Evolutionary conservation across 2,888 invertebrate genomes (phyloP).

Genomic region (Acronicta aceris): DNA sequence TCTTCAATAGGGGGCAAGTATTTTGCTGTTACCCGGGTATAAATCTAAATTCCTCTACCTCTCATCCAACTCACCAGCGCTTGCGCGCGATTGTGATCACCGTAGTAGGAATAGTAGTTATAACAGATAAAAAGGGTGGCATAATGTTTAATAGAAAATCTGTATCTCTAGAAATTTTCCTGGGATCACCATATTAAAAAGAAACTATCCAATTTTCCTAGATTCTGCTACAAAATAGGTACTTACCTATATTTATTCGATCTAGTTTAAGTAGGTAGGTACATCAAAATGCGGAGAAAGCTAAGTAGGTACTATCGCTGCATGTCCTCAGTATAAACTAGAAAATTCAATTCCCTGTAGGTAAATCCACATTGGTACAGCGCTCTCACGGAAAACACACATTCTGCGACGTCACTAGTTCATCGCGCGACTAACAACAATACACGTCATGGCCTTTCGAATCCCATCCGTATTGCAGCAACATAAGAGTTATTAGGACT

Average conservation of each 20-base stretch:
- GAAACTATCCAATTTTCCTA: too few relatives aligned
- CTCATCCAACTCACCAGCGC: too few relatives aligned
- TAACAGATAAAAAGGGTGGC: too few relatives aligned
- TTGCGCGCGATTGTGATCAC: too few relatives aligned
- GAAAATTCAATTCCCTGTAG: constrained; percentile 59
- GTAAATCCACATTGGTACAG: constrained; percentile 55
- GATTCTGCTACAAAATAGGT: too few relatives aligned
- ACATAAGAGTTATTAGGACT: constrained; percentile 29
- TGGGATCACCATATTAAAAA: too few relatives aligned
- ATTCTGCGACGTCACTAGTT: constrained; percentile 66
- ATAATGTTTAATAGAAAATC: too few relatives aligned
- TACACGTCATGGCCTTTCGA: constrained; percentile 20
- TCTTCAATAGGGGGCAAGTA: too few relatives aligned
- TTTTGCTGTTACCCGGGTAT: too few relatives aligned
- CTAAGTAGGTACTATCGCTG: neutral
- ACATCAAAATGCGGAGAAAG: constrained; percentile 2
- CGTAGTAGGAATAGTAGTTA: too few relatives aligned
- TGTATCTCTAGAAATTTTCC: too few relatives aligned
- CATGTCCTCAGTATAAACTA: constrained; percentile 30
- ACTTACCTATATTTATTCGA: neutral
- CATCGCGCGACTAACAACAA: constrained; percentile 33
- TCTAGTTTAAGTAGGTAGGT: constrained; percentile 3
- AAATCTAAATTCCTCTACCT: too few relatives aligned
- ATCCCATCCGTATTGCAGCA: constrained; percentile 40
- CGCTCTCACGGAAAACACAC: constrained; percentile 65